Conservation (phyloP, 2,888 invertebrate genomes). For the Orchestes rusci region DNA sequence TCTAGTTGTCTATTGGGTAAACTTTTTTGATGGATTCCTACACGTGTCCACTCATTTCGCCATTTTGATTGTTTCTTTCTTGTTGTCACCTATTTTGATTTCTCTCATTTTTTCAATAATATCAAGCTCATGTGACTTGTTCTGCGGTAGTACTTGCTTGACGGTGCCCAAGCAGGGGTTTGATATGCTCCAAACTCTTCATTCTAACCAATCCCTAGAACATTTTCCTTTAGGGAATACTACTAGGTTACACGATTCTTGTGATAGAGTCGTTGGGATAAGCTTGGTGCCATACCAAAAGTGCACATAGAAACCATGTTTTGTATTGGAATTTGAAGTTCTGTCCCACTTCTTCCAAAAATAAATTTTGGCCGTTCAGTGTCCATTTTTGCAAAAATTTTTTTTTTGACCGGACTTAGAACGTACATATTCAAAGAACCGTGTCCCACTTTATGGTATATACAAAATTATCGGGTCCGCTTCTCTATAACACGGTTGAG, state of each 20-base stretch:
- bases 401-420: constrained; percentile 87
- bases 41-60: constrained; percentile 35
- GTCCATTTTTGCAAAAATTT: constrained; percentile 92
- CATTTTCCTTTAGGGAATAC: constrained; percentile 89
- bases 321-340: constrained; percentile 78
- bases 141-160: constrained; percentile 59
- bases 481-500: constrained; percentile 83
- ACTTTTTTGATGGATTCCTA: constrained; percentile 43
- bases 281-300: constrained; percentile 92
- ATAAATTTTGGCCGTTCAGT: constrained; percentile 71
- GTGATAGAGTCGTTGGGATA: constrained; percentile 90
- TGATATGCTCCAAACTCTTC: constrained; percentile 85
- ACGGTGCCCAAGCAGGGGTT: constrained; percentile 83
- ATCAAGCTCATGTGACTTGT: constrained; percentile 43
- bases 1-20: constrained; percentile 45
- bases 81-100: constrained; percentile 41
- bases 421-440: constrained; percentile 95
- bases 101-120: constrained; percentile 41
- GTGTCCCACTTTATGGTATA: constrained; percentile 91
- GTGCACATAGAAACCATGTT: constrained; percentile 91
- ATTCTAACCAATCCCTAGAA: constrained; percentile 90
- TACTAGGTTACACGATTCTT: constrained; percentile 91
- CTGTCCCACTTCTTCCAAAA: constrained; percentile 61
- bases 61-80: constrained; percentile 35
- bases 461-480: constrained; percentile 91